These are phyloP conservation scores for Poeciliopsis gracilis DNA, from an alignment of 2,797 vertebrate genomes.

Conservation along the genomic window DNA sequence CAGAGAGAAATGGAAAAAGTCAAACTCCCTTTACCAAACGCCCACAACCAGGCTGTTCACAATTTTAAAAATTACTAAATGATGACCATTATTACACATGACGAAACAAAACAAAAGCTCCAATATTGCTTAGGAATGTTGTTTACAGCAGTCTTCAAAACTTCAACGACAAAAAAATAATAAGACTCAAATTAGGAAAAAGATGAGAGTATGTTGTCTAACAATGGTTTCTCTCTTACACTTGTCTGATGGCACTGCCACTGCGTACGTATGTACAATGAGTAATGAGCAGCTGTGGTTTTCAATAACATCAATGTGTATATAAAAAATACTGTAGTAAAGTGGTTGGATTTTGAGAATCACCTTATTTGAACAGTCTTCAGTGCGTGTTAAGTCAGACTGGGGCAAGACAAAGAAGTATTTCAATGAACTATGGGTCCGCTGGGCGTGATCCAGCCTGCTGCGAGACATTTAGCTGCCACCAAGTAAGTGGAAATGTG, in stretches of 20 bases:
- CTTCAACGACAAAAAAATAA: background rate
- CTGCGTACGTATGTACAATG: constrained; percentile 31
- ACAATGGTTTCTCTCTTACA: constrained; percentile 46
- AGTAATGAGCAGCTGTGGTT: constrained; percentile 56
- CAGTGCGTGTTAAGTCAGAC: constrained; percentile 65
- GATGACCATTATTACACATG: constrained; percentile 72
- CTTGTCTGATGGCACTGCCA: constrained; percentile 40
- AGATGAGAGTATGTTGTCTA: constrained; percentile 54
- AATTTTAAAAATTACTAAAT: constrained; percentile 69
- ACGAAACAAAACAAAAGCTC: constrained; percentile 65
- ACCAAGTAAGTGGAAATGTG: constrained; percentile 59
- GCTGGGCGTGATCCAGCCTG: constrained; percentile 36
- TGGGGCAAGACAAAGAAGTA: constrained; percentile 40
- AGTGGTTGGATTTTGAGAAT: constrained; percentile 58
- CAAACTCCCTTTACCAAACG: constrained; percentile 80
- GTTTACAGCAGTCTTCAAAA: constrained; percentile 80
- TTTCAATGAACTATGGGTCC: constrained; percentile 27
- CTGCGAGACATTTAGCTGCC: constrained; percentile 64
- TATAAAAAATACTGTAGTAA: constrained; percentile 55
- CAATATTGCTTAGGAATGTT: constrained; percentile 86
- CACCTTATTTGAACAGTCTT: constrained; percentile 77
- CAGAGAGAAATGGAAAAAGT: constrained; percentile 63
- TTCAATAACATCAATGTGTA: constrained; percentile 42
- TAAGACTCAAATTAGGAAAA: constrained; percentile 54
- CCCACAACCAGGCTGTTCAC: constrained; percentile 81